phyloP scores from a whole-genome alignment of 2,797 vertebrate genomes.

The Sebastes melanostomus region DNA sequence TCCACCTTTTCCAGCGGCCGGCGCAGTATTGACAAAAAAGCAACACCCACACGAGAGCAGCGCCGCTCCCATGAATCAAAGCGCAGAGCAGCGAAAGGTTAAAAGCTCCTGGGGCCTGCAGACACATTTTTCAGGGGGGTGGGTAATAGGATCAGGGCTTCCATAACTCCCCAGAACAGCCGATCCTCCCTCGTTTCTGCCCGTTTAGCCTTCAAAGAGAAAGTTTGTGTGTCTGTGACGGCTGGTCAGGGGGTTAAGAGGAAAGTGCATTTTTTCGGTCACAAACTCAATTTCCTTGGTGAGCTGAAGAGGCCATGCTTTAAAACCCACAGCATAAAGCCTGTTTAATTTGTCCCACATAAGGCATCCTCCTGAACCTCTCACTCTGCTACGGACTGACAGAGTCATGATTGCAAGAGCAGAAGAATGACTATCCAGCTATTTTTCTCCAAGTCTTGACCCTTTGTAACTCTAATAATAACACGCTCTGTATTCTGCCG shows the following conservation, averaged over 20 bases:
- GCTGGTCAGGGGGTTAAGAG: constrained; percentile 77
- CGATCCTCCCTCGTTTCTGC: constrained; percentile 81
- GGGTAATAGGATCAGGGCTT: constrained; percentile 85
- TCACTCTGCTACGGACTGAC: constrained; percentile 39
- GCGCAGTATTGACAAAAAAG: constrained; percentile 51
- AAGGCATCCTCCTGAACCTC: constrained; percentile 59
- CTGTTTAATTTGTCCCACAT: constrained; percentile 80
- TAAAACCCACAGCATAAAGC: constrained; percentile 76
- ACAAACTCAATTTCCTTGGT: constrained; percentile 85
- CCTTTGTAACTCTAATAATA: constrained; percentile 37
- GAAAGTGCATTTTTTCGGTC: constrained; percentile 81
- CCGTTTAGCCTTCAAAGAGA: constrained; percentile 82
- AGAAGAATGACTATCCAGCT: constrained; percentile 13
- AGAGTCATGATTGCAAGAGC: constrained; percentile 33
- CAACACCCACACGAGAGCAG: constrained; percentile 57
- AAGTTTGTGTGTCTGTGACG: constrained; percentile 80
- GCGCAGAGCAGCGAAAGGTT: constrained; percentile 79
- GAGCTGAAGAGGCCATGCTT: constrained; percentile 79
- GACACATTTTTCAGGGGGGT: constrained; percentile 81
- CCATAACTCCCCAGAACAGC: constrained; percentile 82
- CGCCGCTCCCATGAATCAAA: constrained; percentile 74
- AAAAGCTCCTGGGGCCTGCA: constrained; percentile 81
- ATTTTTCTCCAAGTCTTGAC: constrained; percentile 11
- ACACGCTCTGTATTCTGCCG: constrained; percentile 18
- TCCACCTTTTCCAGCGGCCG: constrained; percentile 58